Evolutionary conservation across 1,140 invertebrate species (phyloP).

Genomic region (Coelopa frigida): DNA sequence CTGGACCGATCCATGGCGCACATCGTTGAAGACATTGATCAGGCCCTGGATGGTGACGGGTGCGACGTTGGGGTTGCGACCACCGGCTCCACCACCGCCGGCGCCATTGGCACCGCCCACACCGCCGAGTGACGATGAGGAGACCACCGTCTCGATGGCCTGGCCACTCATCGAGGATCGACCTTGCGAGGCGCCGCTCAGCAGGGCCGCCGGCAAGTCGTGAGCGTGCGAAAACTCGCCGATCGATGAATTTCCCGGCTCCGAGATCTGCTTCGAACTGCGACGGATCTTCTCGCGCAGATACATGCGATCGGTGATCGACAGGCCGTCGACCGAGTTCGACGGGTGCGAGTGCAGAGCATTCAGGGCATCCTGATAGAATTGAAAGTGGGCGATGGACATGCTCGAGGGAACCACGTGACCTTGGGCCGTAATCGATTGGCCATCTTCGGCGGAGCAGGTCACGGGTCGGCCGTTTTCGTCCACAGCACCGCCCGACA

Average conservation of each 20-base stretch:
- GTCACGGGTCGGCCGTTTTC: slow-evolving; percentile 28
- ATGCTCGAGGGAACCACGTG: slow-evolving; percentile 32
- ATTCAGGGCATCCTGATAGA: slow-evolving; percentile 39
- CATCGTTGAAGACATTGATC: slow-evolving; percentile 31
- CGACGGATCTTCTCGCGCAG: slow-evolving; percentile 25
- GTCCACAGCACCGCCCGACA: slow-evolving; percentile 33
- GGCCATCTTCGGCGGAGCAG: slow-evolving; percentile 25
- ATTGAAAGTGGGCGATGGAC: slow-evolving; percentile 37
- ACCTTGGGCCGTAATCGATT: slow-evolving; percentile 22
- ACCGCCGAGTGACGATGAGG: background rate
- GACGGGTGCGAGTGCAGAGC: slow-evolving; percentile 24
- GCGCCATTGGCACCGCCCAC: slow-evolving; percentile 7
- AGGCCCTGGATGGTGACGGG: slow-evolving; percentile 29
- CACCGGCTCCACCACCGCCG: background rate
- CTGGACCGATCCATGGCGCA: slow-evolving; percentile 15
- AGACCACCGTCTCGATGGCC: slow-evolving; percentile 5
- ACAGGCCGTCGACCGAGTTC: slow-evolving; percentile 26
- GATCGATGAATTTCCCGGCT: slow-evolving; percentile 18
- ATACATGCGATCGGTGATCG: slow-evolving; percentile 25
- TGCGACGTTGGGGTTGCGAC: slow-evolving; percentile 10
- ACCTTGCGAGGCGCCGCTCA: slow-evolving; percentile 3
- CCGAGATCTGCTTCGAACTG: slow-evolving; percentile 32
- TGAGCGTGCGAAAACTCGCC: slow-evolving; percentile 6
- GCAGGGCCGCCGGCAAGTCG: background rate
- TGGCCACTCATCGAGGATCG: background rate